These are phyloP conservation scores for Hoplostethus mediterraneus DNA, from an alignment of 2,797 vertebrate species.

Conservation along the genomic window DNA sequence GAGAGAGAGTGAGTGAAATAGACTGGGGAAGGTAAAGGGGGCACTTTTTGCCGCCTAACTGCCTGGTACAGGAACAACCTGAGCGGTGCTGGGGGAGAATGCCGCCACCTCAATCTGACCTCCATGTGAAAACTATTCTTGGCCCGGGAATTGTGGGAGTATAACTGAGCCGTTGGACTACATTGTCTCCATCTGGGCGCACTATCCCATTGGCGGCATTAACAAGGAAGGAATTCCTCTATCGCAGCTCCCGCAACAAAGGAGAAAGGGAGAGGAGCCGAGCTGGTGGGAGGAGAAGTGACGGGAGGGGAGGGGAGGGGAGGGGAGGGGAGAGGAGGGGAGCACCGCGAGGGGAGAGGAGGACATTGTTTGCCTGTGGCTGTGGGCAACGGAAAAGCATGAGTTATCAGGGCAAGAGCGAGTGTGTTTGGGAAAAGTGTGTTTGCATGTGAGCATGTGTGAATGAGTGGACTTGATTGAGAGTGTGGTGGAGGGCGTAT, in stretches of 20 bases:
- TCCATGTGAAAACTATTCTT: constrained; percentile 69
- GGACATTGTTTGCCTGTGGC: constrained; percentile 89
- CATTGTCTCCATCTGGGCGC: constrained; percentile 77
- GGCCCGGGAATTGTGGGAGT: constrained; percentile 75
- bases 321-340: too few relatives aligned
- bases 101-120: constrained; percentile 59
- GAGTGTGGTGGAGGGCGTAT: constrained; percentile 50
- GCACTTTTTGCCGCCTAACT: constrained; percentile 77
- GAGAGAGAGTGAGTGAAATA: constrained; percentile 63
- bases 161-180: constrained; percentile 77
- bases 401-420: constrained; percentile 83
- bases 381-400: constrained; percentile 87
- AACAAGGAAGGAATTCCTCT: constrained; percentile 86
- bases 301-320: constrained; percentile 74
- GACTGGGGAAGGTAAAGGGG: constrained; percentile 73
- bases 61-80: constrained; percentile 76
- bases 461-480: constrained; percentile 74
- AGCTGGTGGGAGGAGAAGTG: constrained; percentile 84
- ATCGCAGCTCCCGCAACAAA: constrained; percentile 83
- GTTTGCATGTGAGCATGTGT: constrained; percentile 77
- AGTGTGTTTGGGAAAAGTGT: constrained; percentile 79
- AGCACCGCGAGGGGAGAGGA: constrained; percentile 78
- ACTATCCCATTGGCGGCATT: constrained; percentile 76
- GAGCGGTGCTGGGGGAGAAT: constrained; percentile 55
- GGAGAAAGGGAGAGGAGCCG: constrained; percentile 82